Base-by-base conservation (phyloP, 2,797 vertebrate genomes). In the Lophius americanus region DNA sequence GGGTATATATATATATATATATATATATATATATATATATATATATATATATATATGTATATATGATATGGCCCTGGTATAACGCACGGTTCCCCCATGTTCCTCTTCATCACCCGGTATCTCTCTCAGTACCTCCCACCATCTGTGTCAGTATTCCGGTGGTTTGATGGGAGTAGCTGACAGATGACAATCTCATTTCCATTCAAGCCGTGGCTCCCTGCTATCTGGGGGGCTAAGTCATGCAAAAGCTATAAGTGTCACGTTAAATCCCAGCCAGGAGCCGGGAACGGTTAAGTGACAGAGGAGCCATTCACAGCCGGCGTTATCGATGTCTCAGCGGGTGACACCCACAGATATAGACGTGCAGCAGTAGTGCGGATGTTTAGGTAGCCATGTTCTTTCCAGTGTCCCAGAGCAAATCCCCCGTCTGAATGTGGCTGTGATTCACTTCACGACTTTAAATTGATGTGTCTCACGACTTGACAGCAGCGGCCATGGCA, bases 141-240 rank as follows among this genome's bases (percentile, higher is more conserved):
- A 74, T 76, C 80, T 85, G 81, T 85, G 83, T 88, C 85, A 86
- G 75, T 84, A 81, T 79, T 82, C 70, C 81, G 81, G 68, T 68
- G 77, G 79, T 85, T 83, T 89, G 89, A 91, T 83, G 88, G 77
- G 78, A 79, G 72, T 79, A 79, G 81, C 78, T 92, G 90, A 92
- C 89, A 85, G 88, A 90, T 91, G 91, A 90, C 89, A 89, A 88
- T 92, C 89, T 91, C 81, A 90, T 90, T 91, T 88, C 88, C 83
- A 91, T 90, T 86, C 87, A 89, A 81, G 76, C 83, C 23, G 23
- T 83, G 84, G 75, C 78, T 82, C 76, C 85, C 74, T 68, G 82
- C 83, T 88, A 79, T 89, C 87, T 86, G 70, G 78, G 23, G 63
- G 81, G 85, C 89, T 75, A 83, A 85, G 85, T 83, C 87, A 84